Evolutionary conservation across 2,113 vertebrate species (phyloP).

Genomic region (Pteropus alecto): DNA sequence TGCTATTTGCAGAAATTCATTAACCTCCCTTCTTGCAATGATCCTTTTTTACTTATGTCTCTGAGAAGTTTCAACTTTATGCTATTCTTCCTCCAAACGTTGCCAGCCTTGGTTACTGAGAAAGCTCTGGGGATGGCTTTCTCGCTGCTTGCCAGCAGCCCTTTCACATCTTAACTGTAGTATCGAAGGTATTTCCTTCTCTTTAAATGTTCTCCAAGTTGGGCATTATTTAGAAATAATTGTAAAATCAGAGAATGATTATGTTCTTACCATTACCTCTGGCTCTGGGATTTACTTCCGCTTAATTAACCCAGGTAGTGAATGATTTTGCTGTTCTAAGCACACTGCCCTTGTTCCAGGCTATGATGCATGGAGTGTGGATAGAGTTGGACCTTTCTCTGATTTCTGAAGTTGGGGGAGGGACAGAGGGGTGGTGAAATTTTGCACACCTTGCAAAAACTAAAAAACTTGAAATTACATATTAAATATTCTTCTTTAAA

Average conservation of each 20-base stretch:
- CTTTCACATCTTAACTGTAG: not conserved
- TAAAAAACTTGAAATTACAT: not conserved
- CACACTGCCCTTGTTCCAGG: not conserved
- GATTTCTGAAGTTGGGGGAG: not conserved
- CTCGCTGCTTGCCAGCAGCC: not conserved
- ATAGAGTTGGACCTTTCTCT: not conserved
- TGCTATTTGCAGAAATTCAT: not conserved
- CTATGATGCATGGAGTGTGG: not conserved
- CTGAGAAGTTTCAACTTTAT: not conserved
- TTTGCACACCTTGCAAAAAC: not conserved
- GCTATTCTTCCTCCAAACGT: not conserved
- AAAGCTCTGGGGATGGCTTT: not conserved
- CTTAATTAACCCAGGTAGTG: not conserved
- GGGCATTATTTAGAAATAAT: not conserved
- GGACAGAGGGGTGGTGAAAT: not conserved
- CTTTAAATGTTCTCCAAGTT: not conserved
- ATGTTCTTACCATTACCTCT: not conserved
- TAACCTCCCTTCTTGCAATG: not conserved
- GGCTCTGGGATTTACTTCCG: not conserved
- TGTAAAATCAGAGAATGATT: not conserved
- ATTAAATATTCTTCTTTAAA: not conserved
- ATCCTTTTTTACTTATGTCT: not conserved
- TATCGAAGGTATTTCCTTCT: not conserved
- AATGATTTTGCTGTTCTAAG: not conserved
- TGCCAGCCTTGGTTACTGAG: not conserved